Percentiles rank a stretch among this genome's conserved stretches.
phyloP scores from a whole-genome alignment of 2,888 invertebrate species.

The Macroteleia sp. region DNA sequence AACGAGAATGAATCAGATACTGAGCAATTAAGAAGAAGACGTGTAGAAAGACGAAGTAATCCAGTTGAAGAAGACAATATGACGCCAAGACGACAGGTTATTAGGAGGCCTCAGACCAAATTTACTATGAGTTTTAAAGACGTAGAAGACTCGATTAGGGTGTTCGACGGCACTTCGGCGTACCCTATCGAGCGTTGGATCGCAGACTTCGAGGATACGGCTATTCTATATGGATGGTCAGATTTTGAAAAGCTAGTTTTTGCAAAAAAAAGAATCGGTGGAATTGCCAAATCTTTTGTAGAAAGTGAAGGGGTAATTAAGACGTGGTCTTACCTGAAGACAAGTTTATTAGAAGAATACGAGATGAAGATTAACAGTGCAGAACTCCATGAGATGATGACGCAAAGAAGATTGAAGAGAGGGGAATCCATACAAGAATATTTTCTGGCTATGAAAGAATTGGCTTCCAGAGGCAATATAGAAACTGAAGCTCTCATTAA shows the following conservation, averaged over 20 bases:
- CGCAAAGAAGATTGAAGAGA: constrained; percentile 24
- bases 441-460: constrained; percentile 50
- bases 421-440: constrained; percentile 50
- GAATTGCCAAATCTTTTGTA: constrained; percentile 53
- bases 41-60: too few relatives aligned
- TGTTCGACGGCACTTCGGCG: background rate
- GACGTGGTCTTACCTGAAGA: constrained; percentile 10
- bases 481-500: constrained; percentile 33
- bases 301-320: constrained; percentile 14
- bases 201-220: constrained; percentile 62
- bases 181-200: constrained; percentile 46
- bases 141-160: constrained; percentile 14
- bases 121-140: constrained; percentile 24
- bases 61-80: too few relatives aligned
- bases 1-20: too few relatives aligned
- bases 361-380: constrained; percentile 26
- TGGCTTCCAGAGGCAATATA: constrained; percentile 28
- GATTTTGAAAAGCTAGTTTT: constrained; percentile 35
- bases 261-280: constrained; percentile 40
- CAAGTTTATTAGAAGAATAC: constrained; percentile 9
- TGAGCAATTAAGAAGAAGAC: too few relatives aligned
- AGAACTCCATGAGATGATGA: constrained; percentile 27
- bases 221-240: constrained; percentile 24
- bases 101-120: too few relatives aligned
- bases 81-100: too few relatives aligned